phyloP scores from a whole-genome alignment of 2,888 invertebrate species.

The Dermolepida albohirtum region DNA sequence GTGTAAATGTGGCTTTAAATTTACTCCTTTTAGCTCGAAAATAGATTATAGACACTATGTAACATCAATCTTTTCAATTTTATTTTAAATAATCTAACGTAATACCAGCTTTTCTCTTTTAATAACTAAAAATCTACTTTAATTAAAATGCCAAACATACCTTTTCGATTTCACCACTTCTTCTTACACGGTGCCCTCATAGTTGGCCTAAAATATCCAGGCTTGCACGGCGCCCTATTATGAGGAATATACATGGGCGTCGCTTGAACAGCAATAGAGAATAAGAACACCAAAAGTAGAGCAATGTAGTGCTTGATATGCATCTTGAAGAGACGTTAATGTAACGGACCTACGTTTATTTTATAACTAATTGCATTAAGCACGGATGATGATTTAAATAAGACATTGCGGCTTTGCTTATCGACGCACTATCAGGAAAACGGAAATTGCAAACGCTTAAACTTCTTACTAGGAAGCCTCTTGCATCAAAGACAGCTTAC shows the following conservation, averaged over 20 bases:
- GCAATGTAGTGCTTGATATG: conserved; percentile 11
- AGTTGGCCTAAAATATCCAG: conserved; percentile 26
- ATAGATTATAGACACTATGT: too few species aligned
- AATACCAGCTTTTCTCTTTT: too few species aligned
- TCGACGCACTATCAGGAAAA: conserved; percentile 23
- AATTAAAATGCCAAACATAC: conserved; percentile 1
- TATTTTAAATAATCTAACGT: too few species aligned
- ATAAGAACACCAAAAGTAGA: conserved; percentile 16
- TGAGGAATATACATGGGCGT: conserved; percentile 27
- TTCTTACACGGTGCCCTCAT: conserved; percentile 18
- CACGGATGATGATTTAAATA: conserved; percentile 15
- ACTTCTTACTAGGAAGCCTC: conserved; percentile 26
- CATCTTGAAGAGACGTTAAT: conserved; percentile 11
- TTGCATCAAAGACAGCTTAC: conserved; percentile 10
- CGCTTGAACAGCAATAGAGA: conserved; percentile 13
- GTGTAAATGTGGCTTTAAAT: too few species aligned
- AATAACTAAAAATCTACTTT: too few species aligned
- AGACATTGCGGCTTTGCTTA: conserved; percentile 12
- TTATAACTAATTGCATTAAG: conserved; percentile 1
- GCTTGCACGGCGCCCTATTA: conserved; percentile 11
- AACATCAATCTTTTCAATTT: too few species aligned
- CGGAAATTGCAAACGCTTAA: conserved; percentile 19
- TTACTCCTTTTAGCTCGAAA: too few species aligned
- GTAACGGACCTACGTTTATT: neutral
- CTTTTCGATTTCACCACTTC: conserved; percentile 20